Percentiles rank a stretch among this genome's conserved stretches.
Evolutionary conservation across 2,797 vertebrate genomes (phyloP).

Genomic region (Odontamblyopus lacepedii): DNA sequence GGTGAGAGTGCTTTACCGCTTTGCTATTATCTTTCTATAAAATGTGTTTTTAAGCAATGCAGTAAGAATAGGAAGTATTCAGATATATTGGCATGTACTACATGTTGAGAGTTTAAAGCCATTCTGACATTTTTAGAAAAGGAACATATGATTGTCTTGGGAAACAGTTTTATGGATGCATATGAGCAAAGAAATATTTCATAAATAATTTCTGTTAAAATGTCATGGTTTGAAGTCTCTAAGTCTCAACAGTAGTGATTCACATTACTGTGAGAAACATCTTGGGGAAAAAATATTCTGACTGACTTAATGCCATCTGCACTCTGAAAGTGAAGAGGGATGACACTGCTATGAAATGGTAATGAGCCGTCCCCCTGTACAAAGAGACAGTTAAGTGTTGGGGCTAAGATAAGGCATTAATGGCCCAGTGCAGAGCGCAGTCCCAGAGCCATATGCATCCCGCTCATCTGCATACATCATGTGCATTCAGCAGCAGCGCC

Average conservation of each 20-base stretch:
- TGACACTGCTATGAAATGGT: constrained; percentile 52
- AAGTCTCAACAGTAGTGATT: constrained; percentile 38
- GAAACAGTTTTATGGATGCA: constrained; percentile 34
- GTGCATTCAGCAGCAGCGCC: constrained; percentile 17
- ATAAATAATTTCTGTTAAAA: constrained; percentile 47
- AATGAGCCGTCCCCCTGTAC: constrained; percentile 48
- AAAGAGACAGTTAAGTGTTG: constrained; percentile 38
- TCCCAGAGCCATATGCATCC: constrained; percentile 27
- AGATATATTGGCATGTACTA: not conserved
- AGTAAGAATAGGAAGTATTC: not conserved
- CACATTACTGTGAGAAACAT: constrained; percentile 38
- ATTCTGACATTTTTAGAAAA: constrained; percentile 14
- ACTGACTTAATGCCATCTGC: constrained; percentile 34
- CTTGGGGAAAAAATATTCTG: constrained; percentile 29
- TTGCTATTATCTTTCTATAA: not conserved
- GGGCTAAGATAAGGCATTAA: constrained; percentile 40
- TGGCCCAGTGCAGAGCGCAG: constrained; percentile 22
- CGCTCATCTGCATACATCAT: constrained; percentile 23
- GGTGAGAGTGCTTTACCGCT: not conserved
- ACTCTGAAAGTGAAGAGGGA: constrained; percentile 40
- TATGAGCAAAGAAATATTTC: constrained; percentile 37
- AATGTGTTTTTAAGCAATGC: not conserved
- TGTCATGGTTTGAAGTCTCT: constrained; percentile 28
- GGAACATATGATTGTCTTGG: constrained; percentile 23
- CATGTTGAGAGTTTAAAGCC: constrained; percentile 16